phyloP scores from a whole-genome alignment of 1,140 invertebrate species.

The Cyphomyrmex costatus region DNA sequence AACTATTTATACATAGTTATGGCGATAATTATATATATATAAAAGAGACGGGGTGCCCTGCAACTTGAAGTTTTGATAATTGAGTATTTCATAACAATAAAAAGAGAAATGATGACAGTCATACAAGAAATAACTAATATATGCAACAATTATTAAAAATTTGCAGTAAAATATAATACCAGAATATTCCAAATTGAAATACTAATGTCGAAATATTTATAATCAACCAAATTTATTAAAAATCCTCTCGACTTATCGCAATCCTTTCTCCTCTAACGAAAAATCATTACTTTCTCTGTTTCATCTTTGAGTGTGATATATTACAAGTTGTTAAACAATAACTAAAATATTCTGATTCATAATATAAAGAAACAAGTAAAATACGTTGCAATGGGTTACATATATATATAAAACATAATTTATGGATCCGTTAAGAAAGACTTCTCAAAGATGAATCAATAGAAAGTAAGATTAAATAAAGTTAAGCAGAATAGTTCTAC shows the following conservation, averaged over 20 bases:
- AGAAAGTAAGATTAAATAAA: conserved; percentile 67
- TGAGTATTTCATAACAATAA: conserved; percentile 36
- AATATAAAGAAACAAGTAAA: conserved; percentile 26
- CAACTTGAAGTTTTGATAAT: conserved; percentile 63
- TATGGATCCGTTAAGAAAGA: conserved; percentile 43
- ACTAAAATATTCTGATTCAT: conserved; percentile 28
- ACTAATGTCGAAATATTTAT: conserved; percentile 36
- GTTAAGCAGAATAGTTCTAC: conserved; percentile 40
- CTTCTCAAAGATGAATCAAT: conserved; percentile 58
- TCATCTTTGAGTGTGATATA: conserved; percentile 49
- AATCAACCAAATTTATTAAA: conserved; percentile 33
- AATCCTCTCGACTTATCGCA: not conserved
- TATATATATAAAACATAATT: conserved; percentile 39
- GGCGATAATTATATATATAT: conserved; percentile 61
- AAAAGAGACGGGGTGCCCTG: conserved; percentile 71
- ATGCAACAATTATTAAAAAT: conserved; percentile 32
- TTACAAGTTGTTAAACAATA: conserved; percentile 36
- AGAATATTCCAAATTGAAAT: conserved; percentile 30
- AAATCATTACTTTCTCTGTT: conserved; percentile 39
- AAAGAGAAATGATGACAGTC: conserved; percentile 41
- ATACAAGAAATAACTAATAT: conserved; percentile 33
- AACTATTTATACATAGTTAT: conserved; percentile 66
- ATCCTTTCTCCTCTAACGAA: conserved; percentile 12
- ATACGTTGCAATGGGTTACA: conserved; percentile 27
- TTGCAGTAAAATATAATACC: conserved; percentile 36